Base-by-base conservation (phyloP, 2,113 vertebrate species). In the Typhlomys cinereus region DNA sequence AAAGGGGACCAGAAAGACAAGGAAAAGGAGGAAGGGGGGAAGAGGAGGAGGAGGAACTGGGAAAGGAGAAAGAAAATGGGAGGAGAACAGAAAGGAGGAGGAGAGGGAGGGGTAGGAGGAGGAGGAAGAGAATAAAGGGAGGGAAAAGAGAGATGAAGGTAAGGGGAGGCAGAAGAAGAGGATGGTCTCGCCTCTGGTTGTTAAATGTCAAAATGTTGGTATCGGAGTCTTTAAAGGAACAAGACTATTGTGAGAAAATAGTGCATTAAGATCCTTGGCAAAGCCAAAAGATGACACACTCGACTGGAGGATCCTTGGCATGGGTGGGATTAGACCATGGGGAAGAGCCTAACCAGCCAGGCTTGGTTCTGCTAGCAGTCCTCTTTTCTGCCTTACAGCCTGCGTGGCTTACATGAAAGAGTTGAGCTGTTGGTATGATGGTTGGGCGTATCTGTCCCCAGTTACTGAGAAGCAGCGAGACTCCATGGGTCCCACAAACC, bases 131-230 rank as follows among this genome's bases (percentile, higher is more conserved):
- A 2, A 17, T n/a, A n/a, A 4, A 5, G n/a, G 14, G 23, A 59
- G 25, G 23, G 5, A 54, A 2, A 15, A 36, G 25, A 36, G 20
- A 23, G 36, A 31, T 44, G 13, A 50, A 34, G n/a, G 12, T 20
- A 52, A 21, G 11, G n/a, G 10, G 18, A 75, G 11, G 31, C 20
- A 4, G 18, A 74, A 34, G 18, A 29, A n/a, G 29, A 76, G 14
- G 21, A 12, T 9, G 27, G 29, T 46, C 4, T 86, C 62, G 82
- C 57, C 69, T 39, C 25, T 74, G 46, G 14, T 0, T 81, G 84
- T 82, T 90, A 10, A 90, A 67, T 85, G 86, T 94, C 31, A 80
- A 91, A 69, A 82, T 5, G 13, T 74, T 95, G 41, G 31, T 91
- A 64, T 75, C 52, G 75, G 34, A 89, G 21, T 13, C 89, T 66